Evolutionary conservation across 2,113 vertebrate genomes (phyloP).

Genomic region (Gambusia holbrooki): DNA sequence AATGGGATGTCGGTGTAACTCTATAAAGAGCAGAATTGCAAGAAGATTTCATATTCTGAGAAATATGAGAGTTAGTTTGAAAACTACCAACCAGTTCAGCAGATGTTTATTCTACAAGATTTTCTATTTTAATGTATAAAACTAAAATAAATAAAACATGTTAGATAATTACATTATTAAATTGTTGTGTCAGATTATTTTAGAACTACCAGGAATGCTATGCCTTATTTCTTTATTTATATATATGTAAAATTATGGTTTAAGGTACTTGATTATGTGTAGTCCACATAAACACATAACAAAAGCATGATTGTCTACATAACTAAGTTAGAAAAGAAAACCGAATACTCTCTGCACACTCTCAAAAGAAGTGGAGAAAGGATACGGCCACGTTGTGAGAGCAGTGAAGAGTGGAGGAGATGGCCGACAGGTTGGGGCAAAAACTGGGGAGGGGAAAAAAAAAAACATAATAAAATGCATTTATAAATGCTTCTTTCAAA

Average conservation of each 20-base stretch:
- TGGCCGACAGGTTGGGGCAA: conserved; percentile 95
- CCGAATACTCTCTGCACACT: background rate
- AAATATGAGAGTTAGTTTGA: background rate
- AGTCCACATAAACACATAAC: background rate
- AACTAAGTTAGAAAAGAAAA: background rate
- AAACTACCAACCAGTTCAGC: too few species aligned
- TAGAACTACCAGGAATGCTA: background rate
- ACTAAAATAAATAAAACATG: background rate
- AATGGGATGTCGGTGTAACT: background rate
- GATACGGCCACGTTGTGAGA: conserved; percentile 98
- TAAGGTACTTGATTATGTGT: background rate
- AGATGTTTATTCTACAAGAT: background rate
- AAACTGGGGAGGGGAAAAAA: conserved; percentile 82
- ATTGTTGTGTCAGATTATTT: background rate
- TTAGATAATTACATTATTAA: background rate
- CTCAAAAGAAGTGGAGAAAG: conserved; percentile 68
- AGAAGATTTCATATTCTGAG: background rate
- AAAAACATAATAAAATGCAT: background rate
- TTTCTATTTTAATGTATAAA: background rate
- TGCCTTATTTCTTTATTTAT: background rate
- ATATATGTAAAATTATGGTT: background rate
- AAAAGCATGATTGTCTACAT: background rate
- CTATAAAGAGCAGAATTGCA: background rate
- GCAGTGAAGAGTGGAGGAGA: conserved; percentile 87
- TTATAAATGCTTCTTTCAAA: background rate